Evolutionary conservation across 2,888 invertebrate species (phyloP).

Genomic region (Catonia carolina): DNA sequence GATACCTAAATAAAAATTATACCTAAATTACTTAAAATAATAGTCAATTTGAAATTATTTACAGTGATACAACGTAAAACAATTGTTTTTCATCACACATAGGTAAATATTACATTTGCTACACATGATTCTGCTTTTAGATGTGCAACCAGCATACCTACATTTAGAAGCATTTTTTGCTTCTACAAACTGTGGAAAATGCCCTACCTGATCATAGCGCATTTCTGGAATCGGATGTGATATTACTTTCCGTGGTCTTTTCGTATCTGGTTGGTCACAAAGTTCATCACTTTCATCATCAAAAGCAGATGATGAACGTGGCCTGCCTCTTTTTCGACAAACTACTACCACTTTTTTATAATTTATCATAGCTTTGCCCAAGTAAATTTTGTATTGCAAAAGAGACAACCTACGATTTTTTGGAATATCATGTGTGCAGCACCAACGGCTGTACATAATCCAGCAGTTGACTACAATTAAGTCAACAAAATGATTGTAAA

Average conservation of each 20-base stretch:
- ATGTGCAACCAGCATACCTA: background rate
- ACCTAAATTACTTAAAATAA: too few relatives aligned
- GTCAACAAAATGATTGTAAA: constrained; percentile 12
- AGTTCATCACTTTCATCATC: constrained; percentile 2
- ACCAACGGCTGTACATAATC: constrained; percentile 9
- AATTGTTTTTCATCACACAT: too few relatives aligned
- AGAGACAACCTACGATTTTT: background rate
- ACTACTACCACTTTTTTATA: background rate
- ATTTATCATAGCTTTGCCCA: constrained; percentile 5
- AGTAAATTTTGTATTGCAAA: background rate
- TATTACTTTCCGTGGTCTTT: constrained; percentile 3
- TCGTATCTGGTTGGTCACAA: background rate
- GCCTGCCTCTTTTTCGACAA: background rate
- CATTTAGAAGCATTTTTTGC: background rate
- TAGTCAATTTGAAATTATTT: too few relatives aligned
- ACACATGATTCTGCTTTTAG: background rate
- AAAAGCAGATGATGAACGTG: background rate
- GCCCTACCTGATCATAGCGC: constrained; percentile 3
- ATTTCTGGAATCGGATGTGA: constrained; percentile 2
- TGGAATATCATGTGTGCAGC: background rate
- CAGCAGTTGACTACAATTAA: too few relatives aligned
- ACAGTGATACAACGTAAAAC: too few relatives aligned
- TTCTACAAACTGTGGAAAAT: constrained; percentile 2
- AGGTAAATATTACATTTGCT: background rate
- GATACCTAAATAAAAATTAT: too few relatives aligned